A percentile compares a stretch with the other conserved stretches of the same genome.
Evolutionary conservation across 2,797 vertebrate species (phyloP).

Genomic region (Galagoides demidoff): DNA sequence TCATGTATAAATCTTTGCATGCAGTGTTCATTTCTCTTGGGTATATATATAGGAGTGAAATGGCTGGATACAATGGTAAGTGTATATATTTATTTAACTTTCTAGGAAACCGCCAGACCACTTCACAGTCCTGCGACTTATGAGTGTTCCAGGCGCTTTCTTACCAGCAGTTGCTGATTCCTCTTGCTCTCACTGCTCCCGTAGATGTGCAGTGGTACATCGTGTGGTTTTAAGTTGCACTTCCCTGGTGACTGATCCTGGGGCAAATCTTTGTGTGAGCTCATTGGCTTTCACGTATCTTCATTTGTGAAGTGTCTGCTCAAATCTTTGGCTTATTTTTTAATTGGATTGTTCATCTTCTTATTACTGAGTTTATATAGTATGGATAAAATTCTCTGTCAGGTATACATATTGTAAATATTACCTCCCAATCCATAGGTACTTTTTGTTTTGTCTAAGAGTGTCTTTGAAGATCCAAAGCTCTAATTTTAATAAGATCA

Average conservation of each 20-base stretch:
- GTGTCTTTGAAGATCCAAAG: background rate
- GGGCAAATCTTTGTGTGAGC: background rate
- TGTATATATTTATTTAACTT: constrained; percentile 34
- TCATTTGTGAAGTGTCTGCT: constrained; percentile 15
- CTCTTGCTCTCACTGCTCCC: constrained; percentile 10
- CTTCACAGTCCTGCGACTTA: background rate
- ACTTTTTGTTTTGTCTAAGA: constrained; percentile 27
- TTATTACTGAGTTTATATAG: background rate
- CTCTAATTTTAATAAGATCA: constrained; percentile 38
- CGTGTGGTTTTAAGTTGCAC: background rate
- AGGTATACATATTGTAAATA: background rate
- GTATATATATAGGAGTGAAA: background rate
- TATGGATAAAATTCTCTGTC: background rate
- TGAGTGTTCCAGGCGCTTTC: background rate
- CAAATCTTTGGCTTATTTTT: constrained; percentile 17
- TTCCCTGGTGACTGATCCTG: constrained; percentile 8
- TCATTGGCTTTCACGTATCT: constrained; percentile 1
- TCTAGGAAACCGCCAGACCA: background rate
- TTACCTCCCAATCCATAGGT: background rate
- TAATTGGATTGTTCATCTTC: background rate
- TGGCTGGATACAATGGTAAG: background rate
- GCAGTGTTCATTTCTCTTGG: background rate
- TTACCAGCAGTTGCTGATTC: background rate
- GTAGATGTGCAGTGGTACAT: background rate
- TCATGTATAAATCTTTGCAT: background rate